Conservation (phyloP, 2,888 invertebrate genomes). For the Pocota personata region DNA sequence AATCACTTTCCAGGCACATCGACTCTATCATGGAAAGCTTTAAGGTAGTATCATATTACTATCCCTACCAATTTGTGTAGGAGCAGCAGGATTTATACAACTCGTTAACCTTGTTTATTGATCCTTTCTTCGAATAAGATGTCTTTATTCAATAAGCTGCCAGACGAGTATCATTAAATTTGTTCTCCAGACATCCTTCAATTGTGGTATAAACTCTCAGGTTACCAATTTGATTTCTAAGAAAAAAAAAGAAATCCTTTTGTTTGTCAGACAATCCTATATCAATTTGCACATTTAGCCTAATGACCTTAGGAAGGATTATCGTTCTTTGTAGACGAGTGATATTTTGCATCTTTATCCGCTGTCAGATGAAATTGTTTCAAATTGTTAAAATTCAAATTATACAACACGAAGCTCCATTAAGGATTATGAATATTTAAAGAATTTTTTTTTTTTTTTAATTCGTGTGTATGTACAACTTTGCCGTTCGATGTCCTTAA, state of each 20-base stretch:
- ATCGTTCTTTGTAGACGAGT: background rate
- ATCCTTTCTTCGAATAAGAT: background rate
- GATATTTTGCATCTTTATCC: background rate
- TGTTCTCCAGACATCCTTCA: background rate
- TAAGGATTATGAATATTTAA: background rate
- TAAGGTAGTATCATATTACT: background rate
- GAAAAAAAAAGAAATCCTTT: background rate
- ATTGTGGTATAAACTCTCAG: background rate
- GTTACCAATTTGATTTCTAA: slow-evolving; percentile 4
- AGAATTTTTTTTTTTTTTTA: background rate
- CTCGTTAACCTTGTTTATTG: background rate
- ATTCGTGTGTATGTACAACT: background rate
- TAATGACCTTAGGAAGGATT: background rate
- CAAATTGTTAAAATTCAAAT: background rate
- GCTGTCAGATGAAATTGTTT: background rate
- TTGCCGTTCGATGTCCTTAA: slow-evolving; percentile 33
- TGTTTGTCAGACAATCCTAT: background rate
- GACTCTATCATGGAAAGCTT: background rate
- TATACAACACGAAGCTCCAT: background rate
- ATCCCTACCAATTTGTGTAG: background rate
- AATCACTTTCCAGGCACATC: background rate
- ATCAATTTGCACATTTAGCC: background rate
- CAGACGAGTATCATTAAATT: background rate
- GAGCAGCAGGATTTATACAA: background rate
- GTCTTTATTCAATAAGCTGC: background rate